Evolutionary conservation across 2,797 vertebrate species (phyloP), one percentile per base, ranked within the genome.

Genomic region (Gouania willdenowi): DNA sequence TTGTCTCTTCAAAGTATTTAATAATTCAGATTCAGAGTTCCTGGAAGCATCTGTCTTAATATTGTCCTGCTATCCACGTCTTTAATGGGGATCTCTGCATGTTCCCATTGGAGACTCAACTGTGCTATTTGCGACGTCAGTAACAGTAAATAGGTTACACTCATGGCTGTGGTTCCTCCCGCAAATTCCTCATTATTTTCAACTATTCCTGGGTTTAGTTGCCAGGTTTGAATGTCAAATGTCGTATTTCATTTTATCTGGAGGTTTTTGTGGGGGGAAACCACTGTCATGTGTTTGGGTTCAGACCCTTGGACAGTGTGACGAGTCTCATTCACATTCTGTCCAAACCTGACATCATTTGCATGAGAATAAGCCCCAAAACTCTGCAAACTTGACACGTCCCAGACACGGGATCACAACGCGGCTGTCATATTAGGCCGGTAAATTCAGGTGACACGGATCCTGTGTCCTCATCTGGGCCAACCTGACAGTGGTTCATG

Each of bases 401-500:
- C 79, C 75, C 72, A 83, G 83, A 87, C 85, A 81, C 63, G 78
- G 79, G 79, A 86, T 87, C 85, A 87, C 79, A 83, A 83, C 82
- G 83, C 51, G 71, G 75, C 85, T 87, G 85, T 87, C 85, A 87
- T 83, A 87, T 87, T 87, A 87, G 81, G 83, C 85, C 81, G 70
- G 82, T 84, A 84, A 87, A 87, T 86, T 85, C 85, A 87, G 85
- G 85, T 86, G 85, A 86, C 85, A 84, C 25, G 64, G 75, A 86
- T 86, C 81, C 77, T 67, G 75, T 87, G 86, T 88, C 88, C 88
- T 88, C 84, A 82, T 84, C 81, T 77, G 66, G 83, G 81, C 84
- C 84, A 79, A 88, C 84, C 82, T 90, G 88, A 89, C 88, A 88
- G 75, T 75, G 81, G 81, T 85, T 86, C 84, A 81, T 82, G 79